Base-by-base conservation (phyloP, 2,797 vertebrate genomes). In the Thaleichthys pacificus region DNA sequence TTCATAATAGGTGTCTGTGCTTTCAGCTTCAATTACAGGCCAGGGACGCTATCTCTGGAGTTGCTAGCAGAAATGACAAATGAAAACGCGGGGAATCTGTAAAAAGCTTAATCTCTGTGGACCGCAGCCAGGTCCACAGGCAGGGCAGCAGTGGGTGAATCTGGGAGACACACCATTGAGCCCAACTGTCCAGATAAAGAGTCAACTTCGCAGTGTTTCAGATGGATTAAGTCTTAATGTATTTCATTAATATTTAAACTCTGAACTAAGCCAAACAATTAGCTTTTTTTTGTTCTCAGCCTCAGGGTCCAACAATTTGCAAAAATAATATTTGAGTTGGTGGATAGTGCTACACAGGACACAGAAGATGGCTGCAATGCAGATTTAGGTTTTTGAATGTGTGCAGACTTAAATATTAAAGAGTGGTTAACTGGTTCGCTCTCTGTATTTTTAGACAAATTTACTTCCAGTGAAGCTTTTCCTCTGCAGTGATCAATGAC, bases 21-120 rank as follows among this genome's bases (percentile, higher is more conserved):
- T 63, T 63, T 77, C 71, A 77, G 64, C 68, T 62, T 82, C 73
- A 80, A 73, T 78, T 77, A 78, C 78, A 22, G 69, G 66, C 71
- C 58, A 61, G 42, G 64, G 71, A 66, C 66, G 57, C 30, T 71
- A 75, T 69, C 68, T 75, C 58, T 17, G 57, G 47, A 80, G 72
- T 68, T 28, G 35, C 74, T 71, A 60, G 21, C 63, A 62, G 38
- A 81, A 77, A 82, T 74, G 71, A 68, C 54, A 80, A 78, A 67
- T 69, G 51, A 73, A 79, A 76, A 66, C 67, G 78, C 30, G 65
- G 68, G 65, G 73, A 75, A 80, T 74, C 26, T 57, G 57, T 54
- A 68, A 22, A 47, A 51, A 22, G 57, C 63, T 62, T 68, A 80
- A 77, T 73, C 75, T 73, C 42, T 67, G 72, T 80, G 61, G 68